phyloP scores from a whole-genome alignment of 2,888 invertebrate species.

The Tipula confusa region DNA sequence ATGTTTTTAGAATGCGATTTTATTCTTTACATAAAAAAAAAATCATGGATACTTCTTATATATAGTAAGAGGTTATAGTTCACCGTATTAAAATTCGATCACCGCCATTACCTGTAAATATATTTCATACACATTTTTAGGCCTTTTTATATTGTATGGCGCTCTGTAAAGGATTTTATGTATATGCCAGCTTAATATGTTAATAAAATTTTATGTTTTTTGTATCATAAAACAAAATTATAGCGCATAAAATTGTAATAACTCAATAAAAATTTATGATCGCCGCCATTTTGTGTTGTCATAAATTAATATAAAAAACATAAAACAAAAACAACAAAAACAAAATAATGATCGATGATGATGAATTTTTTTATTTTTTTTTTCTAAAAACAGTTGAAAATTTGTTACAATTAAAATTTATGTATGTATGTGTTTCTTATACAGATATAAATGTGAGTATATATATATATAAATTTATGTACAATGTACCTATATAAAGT shows the following conservation, averaged over 20 bases:
- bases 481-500: too few species aligned
- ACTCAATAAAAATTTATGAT: slow-evolving; percentile 25
- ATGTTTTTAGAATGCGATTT: background rate
- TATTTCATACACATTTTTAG: background rate
- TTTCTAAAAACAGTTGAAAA: background rate
- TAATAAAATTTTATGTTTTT: background rate
- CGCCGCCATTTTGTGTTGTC: slow-evolving; percentile 25
- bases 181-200: background rate
- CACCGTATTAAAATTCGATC: slow-evolving; percentile 12
- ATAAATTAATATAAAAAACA: slow-evolving; percentile 7
- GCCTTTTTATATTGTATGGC: too few species aligned
- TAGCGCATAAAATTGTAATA: background rate
- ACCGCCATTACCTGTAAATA: background rate
- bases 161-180: slow-evolving; percentile 4
- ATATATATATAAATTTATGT: background rate
- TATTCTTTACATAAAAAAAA: background rate
- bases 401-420: slow-evolving; percentile 1
- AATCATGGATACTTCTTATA: background rate
- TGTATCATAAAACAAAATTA: background rate
- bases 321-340: background rate
- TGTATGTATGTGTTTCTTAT: background rate
- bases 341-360: background rate
- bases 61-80: background rate
- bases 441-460: background rate
- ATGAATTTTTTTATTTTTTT: background rate